Base-by-base conservation (phyloP, 2,797 vertebrate species). In the Chromobotia macracanthus region DNA sequence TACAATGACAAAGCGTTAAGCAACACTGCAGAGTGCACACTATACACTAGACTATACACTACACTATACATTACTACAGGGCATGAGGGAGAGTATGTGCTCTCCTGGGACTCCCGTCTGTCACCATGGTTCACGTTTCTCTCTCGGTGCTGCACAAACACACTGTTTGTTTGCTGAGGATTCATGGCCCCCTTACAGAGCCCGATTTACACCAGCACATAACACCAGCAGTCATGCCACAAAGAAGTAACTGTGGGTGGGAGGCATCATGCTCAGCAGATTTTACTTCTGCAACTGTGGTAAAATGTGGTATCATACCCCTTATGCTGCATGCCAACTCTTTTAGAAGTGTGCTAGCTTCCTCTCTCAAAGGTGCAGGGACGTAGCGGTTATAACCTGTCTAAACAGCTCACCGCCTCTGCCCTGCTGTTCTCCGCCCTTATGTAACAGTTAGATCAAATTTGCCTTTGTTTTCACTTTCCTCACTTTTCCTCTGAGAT, bases 361-460 rank as follows among this genome's bases (percentile, higher is more conserved):
- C 66, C 67, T 68, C 56, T 63, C 67, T 75, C 38, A 21, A 68
- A 15, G 25, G 77, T 69, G 44, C 35, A 71, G 19, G 68, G n/a
- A n/a, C n/a, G 56, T 38, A 21, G 13, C 75, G 80, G 73, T 66
- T 75, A 77, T 77, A 72, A 83, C 84, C 84, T 75, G 73, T 77
- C 61, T 74, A 85, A 82, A 82, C 35, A 79, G 60, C 55, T 70
- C 55, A 70, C 79, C 75, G 82, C 80, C 82, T 77, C 56, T 19
- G 0, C 35, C 70, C 72, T 84, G 69, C 71, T 71, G 46, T 78
- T 80, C 73, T 75, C 73, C 53, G 46, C 75, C 77, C 74, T 82
- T 78, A 84, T 70, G 72, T 75, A 84, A 82, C 80, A 86, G 81
- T 77, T 84, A 76, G 84, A 82, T 84, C 82, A 82, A 23, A 31